phyloP scores from a whole-genome alignment of 2,797 vertebrate species.

The Arrhamphus sclerolepis region DNA sequence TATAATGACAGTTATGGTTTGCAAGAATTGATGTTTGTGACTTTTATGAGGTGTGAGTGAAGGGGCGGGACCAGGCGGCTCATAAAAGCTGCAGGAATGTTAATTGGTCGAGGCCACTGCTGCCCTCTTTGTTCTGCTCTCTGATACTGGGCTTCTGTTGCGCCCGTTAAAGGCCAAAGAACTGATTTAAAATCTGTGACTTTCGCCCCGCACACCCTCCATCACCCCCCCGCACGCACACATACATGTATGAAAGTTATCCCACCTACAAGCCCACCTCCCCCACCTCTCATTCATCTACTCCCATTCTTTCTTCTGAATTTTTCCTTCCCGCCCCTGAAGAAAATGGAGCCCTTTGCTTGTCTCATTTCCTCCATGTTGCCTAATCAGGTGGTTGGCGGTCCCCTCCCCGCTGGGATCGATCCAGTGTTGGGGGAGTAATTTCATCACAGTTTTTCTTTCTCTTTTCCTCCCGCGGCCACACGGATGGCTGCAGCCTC shows the following conservation, averaged over 20 bases:
- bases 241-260: conserved; percentile 37
- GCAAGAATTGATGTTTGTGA: conserved; percentile 82
- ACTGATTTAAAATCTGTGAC: conserved; percentile 82
- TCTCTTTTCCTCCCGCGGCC: conserved; percentile 13
- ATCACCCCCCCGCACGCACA: conserved; percentile 20
- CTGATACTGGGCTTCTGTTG: conserved; percentile 78
- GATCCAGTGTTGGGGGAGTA: conserved; percentile 50
- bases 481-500: conserved; percentile 19
- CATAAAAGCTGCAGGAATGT: conserved; percentile 83
- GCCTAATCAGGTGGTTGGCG: conserved; percentile 55
- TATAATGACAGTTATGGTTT: conserved; percentile 83
- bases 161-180: conserved; percentile 70
- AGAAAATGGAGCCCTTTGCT: conserved; percentile 59
- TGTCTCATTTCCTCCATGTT: conserved; percentile 67
- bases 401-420: conserved; percentile 25
- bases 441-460: conserved; percentile 45
- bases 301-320: conserved; percentile 38
- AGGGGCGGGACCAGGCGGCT: conserved; percentile 72
- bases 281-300: conserved; percentile 14
- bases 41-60: conserved; percentile 86
- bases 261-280: conserved; percentile 18
- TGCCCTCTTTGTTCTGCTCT: conserved; percentile 73
- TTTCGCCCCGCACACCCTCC: conserved; percentile 42
- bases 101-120: conserved; percentile 84
- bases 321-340: conserved; percentile 30